Conservation (phyloP, 2,888 invertebrate species). For the Diarsia rubi region DNA sequence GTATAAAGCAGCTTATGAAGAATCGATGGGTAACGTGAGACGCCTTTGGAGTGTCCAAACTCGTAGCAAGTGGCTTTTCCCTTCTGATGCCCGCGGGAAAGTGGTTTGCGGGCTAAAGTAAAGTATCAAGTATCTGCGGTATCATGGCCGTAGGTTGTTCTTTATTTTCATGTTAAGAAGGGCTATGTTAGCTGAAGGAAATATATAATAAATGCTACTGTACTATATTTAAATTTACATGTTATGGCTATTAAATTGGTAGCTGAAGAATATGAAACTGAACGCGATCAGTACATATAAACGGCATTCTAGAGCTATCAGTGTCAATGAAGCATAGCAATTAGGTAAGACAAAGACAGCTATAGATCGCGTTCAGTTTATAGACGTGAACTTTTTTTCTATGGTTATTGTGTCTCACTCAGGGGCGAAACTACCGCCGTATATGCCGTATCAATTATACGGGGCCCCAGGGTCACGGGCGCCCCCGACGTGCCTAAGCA, state of each 20-base stretch:
- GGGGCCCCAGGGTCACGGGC: too few relatives aligned
- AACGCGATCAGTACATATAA: too few relatives aligned
- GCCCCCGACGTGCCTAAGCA: too few relatives aligned
- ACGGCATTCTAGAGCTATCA: too few relatives aligned
- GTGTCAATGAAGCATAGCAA: too few relatives aligned
- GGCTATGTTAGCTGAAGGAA: not conserved
- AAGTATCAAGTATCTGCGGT: not conserved
- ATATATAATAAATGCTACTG: not conserved
- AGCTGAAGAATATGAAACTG: not conserved
- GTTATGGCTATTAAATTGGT: not conserved
- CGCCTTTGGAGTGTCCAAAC: slow-evolving; percentile 16
- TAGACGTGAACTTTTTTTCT: too few relatives aligned
- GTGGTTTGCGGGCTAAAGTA: slow-evolving; percentile 23
- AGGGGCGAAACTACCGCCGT: too few relatives aligned
- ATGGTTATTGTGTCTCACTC: too few relatives aligned
- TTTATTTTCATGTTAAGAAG: not conserved
- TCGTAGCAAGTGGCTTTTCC: slow-evolving; percentile 15
- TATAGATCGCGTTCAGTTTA: too few relatives aligned
- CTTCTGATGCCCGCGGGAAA: slow-evolving; percentile 16
- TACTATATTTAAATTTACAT: not conserved
- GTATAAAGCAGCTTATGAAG: slow-evolving; percentile 24
- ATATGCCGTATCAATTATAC: too few relatives aligned
- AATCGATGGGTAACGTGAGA: slow-evolving; percentile 27
- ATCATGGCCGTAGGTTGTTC: too few relatives aligned
- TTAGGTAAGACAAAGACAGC: too few relatives aligned